Percentiles rank a stretch among this genome's conserved stretches.
phyloP scores from a whole-genome alignment of 2,113 vertebrate genomes.

The Odobenus rosmarus region DNA sequence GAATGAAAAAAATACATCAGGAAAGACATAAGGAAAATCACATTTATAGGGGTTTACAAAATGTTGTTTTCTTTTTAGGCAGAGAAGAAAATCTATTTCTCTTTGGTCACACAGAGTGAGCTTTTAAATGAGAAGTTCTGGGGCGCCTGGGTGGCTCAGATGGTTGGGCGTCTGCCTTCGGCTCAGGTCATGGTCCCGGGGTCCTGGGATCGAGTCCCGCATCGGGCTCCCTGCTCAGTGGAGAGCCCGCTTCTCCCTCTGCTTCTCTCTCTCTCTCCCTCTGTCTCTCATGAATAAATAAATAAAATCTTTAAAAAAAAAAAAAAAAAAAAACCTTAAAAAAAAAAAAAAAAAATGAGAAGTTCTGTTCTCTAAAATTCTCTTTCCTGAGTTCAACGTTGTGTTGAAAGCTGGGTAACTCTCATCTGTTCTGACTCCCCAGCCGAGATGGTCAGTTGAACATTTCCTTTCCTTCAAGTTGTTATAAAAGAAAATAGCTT shows the following conservation, averaged over 20 bases:
- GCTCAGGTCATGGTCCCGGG: too few relatives aligned
- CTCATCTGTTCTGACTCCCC: neutral
- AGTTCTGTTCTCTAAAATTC: neutral
- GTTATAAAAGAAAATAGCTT: conserved; percentile 21
- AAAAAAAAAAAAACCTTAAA: too few relatives aligned
- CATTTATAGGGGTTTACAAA: neutral
- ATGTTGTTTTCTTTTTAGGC: neutral
- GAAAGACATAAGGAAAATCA: conserved; percentile 14
- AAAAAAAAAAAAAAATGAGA: too few relatives aligned
- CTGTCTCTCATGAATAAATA: too few relatives aligned
- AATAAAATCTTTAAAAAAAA: too few relatives aligned
- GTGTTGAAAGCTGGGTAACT: neutral
- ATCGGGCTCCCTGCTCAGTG: too few relatives aligned
- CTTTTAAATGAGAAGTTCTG: neutral
- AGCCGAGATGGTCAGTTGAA: neutral
- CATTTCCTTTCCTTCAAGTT: conserved; percentile 27
- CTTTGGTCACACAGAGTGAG: neutral
- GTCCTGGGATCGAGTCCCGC: too few relatives aligned
- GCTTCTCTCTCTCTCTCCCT: too few relatives aligned
- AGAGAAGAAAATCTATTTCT: neutral
- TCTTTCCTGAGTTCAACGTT: neutral
- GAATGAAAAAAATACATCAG: neutral
- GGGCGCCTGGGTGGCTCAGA: too few relatives aligned
- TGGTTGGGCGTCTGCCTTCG: too few relatives aligned
- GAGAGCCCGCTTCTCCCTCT: too few relatives aligned